These are phyloP conservation scores for Prochilodus magdalenae DNA, from an alignment of 2,113 vertebrate species.

Conservation along the genomic window DNA sequence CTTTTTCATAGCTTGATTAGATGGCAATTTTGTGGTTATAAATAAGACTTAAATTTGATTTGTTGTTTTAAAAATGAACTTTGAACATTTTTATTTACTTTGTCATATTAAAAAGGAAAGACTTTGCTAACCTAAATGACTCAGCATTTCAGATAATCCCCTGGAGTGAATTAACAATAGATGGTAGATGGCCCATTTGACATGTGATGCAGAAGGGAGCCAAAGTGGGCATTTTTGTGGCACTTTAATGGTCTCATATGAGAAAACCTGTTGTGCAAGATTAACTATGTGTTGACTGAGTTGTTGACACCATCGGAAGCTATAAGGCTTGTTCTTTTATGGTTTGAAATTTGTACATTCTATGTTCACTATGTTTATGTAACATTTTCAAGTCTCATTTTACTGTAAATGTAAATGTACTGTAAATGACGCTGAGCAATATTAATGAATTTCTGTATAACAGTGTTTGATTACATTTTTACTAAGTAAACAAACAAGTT, in stretches of 20 bases:
- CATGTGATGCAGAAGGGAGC: constrained; percentile 20
- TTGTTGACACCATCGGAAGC: background rate
- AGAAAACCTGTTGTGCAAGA: background rate
- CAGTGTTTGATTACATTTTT: no score
- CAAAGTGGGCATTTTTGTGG: constrained; percentile 4
- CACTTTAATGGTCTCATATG: background rate
- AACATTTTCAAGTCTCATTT: no score
- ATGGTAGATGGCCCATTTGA: constrained; percentile 7
- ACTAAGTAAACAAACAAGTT: no score
- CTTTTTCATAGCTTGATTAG: no score
- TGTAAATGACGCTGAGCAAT: no score
- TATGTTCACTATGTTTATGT: no score
- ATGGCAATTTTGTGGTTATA: background rate
- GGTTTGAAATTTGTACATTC: no score
- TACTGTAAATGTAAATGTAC: no score
- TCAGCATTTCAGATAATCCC: constrained; percentile 9
- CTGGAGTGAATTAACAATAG: background rate
- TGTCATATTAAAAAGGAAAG: background rate
- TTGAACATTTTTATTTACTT: no score
- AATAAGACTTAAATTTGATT: no score
- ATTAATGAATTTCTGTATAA: no score
- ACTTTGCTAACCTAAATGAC: background rate
- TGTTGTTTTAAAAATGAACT: background rate
- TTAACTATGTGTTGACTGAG: background rate
- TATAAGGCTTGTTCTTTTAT: no score